Evolutionary conservation across 2,888 invertebrate species (phyloP).

Genomic region (Heliconius cydno): DNA sequence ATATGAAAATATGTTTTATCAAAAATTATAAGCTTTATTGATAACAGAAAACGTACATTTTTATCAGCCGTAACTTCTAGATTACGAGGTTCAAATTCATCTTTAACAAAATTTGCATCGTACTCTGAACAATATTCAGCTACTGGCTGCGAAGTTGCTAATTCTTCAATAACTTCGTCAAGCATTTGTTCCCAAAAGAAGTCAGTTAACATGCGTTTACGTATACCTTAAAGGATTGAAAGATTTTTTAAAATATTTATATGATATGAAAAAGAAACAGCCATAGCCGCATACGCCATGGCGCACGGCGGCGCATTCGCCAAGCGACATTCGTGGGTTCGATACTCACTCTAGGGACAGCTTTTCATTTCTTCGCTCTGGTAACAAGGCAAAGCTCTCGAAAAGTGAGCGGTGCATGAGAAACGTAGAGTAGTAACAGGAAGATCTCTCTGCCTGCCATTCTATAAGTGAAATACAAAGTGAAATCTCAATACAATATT

Average conservation of each 20-base stretch:
- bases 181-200: constrained; percentile 81
- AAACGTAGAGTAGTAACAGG: too few relatives aligned
- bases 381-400: background rate
- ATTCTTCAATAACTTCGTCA: constrained; percentile 77
- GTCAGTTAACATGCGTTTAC: constrained; percentile 73
- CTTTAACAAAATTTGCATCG: constrained; percentile 70
- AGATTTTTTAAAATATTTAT: background rate
- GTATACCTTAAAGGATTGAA: constrained; percentile 60
- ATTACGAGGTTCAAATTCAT: constrained; percentile 70
- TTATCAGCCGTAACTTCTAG: constrained; percentile 69
- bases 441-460: too few relatives aligned
- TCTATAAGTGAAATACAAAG: too few relatives aligned
- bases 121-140: constrained; percentile 75
- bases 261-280: too few relatives aligned
- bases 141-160: constrained; percentile 66
- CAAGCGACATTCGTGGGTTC: too few relatives aligned
- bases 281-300: too few relatives aligned
- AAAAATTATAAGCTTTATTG: background rate
- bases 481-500: constrained; percentile 1
- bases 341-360: too few relatives aligned
- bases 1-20: background rate
- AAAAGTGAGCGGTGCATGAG: background rate
- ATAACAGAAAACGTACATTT: constrained; percentile 58
- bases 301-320: too few relatives aligned
- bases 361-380: background rate